Evolutionary conservation across 2,888 invertebrate species (phyloP).

Genomic region (Epinotia nisella): DNA sequence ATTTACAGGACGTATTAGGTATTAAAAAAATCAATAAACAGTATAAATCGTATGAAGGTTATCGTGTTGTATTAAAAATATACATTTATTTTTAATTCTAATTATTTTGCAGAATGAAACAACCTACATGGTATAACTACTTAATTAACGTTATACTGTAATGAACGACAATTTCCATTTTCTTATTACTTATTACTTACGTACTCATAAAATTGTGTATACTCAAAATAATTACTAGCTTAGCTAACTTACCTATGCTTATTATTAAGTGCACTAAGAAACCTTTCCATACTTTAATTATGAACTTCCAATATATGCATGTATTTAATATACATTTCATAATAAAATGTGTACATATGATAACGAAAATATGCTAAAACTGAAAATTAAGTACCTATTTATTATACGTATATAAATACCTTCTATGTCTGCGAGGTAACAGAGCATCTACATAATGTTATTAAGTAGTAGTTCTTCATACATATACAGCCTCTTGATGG

Average conservation of each 20-base stretch:
- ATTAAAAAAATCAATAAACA: background rate
- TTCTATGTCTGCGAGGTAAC: constrained; percentile 15
- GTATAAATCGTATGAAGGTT: constrained; percentile 20
- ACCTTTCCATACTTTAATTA: no score
- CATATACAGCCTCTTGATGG: constrained; percentile 34
- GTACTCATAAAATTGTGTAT: no score
- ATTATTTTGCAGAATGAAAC: constrained; percentile 4
- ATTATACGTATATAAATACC: background rate
- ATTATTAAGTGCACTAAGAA: background rate
- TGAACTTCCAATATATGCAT: no score
- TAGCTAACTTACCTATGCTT: background rate
- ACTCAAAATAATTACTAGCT: no score
- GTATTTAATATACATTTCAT: no score
- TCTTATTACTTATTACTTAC: background rate
- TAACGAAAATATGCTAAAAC: no score
- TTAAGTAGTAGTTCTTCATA: background rate
- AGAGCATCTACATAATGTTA: constrained; percentile 7
- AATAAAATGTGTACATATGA: no score
- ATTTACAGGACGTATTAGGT: no score
- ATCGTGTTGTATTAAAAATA: constrained; percentile 22
- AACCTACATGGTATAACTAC: background rate
- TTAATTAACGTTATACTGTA: background rate
- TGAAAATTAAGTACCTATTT: background rate
- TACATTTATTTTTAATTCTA: constrained; percentile 1
- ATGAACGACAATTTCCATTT: constrained; percentile 2